A percentile compares a stretch with the other conserved stretches of the same genome.
Conservation (phyloP, 2,797 vertebrate species). For the Myripristis murdjan region DNA sequence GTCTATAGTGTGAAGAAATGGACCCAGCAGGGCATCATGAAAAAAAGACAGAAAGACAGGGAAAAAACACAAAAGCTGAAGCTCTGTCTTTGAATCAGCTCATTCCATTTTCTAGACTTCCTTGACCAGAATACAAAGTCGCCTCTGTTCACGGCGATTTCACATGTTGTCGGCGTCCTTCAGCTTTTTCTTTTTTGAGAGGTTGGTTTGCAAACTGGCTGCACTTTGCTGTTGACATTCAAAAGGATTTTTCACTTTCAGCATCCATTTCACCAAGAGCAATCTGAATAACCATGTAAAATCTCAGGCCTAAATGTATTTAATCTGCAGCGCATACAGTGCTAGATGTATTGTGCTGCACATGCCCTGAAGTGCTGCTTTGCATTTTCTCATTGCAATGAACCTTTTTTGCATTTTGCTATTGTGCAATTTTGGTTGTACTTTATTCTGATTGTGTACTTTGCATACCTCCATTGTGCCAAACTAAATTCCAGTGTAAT, state of each 20-base stretch:
- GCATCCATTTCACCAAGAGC: not conserved
- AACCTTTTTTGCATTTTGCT: not conserved
- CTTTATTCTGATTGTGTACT: too few species aligned
- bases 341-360: not conserved
- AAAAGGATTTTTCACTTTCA: constrained; percentile 1
- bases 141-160: not conserved
- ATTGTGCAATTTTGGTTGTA: not conserved
- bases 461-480: too few species aligned
- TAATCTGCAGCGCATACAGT: not conserved
- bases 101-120: constrained; percentile 3
- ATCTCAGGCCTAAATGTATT: not conserved
- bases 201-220: not conserved
- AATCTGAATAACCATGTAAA: constrained; percentile 5
- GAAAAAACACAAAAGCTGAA: not conserved
- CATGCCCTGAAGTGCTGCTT: not conserved
- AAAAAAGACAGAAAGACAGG: constrained; percentile 5
- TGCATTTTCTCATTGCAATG: not conserved
- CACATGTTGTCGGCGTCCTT: not conserved
- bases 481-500: too few species aligned
- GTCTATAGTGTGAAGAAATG: constrained; percentile 10
- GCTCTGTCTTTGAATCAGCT: constrained; percentile 25
- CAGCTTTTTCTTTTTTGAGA: not conserved
- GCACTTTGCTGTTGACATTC: not conserved
- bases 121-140: not conserved
- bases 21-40: constrained; percentile 11